Conservation (phyloP, 2,888 invertebrate species). For the Mayetiola destructor region DNA sequence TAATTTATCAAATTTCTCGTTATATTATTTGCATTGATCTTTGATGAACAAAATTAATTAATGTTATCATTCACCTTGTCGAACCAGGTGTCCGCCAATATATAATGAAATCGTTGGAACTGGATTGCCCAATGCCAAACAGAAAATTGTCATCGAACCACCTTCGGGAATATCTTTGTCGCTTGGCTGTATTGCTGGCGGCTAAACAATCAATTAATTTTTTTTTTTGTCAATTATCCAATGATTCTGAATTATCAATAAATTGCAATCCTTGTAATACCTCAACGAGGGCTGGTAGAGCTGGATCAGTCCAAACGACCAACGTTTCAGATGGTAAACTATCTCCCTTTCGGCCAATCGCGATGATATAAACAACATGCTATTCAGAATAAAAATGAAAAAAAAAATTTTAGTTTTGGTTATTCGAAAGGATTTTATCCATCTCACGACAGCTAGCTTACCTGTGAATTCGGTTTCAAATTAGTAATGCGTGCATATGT, state of each 20-base stretch:
- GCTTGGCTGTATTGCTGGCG: conserved; percentile 70
- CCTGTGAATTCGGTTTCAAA: neutral
- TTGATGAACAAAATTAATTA: neutral
- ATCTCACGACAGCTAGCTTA: no score
- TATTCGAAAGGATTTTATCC: no score
- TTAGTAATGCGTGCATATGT: conserved; percentile 38
- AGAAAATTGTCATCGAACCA: conserved; percentile 71
- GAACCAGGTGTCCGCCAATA: conserved; percentile 55
- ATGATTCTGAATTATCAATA: neutral
- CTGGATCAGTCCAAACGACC: conserved; percentile 76
- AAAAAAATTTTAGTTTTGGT: neutral
- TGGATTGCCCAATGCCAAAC: conserved; percentile 73
- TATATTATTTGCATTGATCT: no score
- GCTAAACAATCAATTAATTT: conserved; percentile 36
- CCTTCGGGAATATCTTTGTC: conserved; percentile 73
- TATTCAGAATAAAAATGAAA: conserved; percentile 56
- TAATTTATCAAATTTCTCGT: neutral
- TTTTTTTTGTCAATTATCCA: no score
- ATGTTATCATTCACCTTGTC: no score
- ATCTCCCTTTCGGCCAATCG: conserved; percentile 50
- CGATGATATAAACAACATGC: conserved; percentile 64
- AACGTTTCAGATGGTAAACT: conserved; percentile 69
- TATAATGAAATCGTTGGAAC: conserved; percentile 73
- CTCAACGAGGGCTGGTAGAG: conserved; percentile 74
- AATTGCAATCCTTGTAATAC: conserved; percentile 38